Conservation (phyloP, 2,113 vertebrate species). For the Ondatra zibethicus region DNA sequence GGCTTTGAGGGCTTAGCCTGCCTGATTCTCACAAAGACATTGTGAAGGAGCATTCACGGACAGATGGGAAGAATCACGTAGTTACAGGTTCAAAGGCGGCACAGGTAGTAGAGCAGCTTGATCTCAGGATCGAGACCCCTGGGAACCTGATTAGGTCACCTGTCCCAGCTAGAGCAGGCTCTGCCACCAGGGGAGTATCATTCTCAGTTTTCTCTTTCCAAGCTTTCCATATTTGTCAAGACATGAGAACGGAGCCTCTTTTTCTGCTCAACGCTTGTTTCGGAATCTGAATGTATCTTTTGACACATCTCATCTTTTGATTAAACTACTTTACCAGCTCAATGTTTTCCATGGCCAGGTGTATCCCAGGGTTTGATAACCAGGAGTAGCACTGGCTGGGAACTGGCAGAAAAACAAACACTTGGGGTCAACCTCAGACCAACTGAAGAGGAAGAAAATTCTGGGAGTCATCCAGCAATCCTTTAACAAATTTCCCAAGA, state of each 20-base stretch:
- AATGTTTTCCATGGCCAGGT: background rate
- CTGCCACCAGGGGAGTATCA: too few species aligned
- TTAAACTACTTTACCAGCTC: accelerated
- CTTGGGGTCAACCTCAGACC: background rate
- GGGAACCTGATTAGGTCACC: accelerated
- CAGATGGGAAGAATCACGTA: background rate
- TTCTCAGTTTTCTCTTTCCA: background rate
- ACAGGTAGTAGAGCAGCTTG: accelerated
- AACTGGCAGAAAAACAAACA: background rate
- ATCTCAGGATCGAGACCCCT: background rate
- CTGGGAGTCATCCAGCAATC: too few species aligned
- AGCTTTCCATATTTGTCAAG: accelerated
- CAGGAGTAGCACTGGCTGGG: background rate
- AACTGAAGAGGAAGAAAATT: background rate
- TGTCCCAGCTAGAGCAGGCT: accelerated
- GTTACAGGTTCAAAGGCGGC: background rate
- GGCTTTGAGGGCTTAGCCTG: background rate
- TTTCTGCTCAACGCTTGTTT: background rate
- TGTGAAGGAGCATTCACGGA: background rate
- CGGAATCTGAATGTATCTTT: accelerated
- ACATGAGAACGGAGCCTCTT: accelerated
- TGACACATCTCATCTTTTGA: background rate
- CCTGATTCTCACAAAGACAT: background rate
- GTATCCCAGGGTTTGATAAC: background rate
- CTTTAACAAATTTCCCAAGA: background rate